Conservation (phyloP, 35 echinoderm and acorn worm species). For the Ophiothrix spiculata region DNA sequence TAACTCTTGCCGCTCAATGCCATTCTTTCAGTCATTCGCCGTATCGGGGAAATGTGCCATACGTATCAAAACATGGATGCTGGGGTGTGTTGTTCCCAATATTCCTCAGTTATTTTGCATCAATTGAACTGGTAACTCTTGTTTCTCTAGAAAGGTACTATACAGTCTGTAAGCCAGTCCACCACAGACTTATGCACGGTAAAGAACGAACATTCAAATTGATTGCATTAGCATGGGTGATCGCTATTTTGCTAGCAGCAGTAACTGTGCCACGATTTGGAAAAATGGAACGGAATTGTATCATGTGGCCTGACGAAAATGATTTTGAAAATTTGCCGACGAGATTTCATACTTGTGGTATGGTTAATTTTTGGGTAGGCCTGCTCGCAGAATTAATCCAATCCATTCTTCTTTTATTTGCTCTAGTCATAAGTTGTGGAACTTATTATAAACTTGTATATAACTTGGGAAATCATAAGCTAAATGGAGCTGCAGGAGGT, state of each 20-base stretch:
- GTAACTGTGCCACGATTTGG: neutral
- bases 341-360: neutral
- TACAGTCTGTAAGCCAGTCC: conserved; percentile 76
- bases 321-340: conserved; percentile 19
- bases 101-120: conserved; percentile 53
- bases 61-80: conserved; percentile 31
- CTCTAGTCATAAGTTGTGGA: conserved; percentile 62
- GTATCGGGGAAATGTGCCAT: conserved; percentile 32
- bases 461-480: conserved; percentile 26
- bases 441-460: conserved; percentile 64
- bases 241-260: conserved; percentile 30
- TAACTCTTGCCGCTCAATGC: conserved; percentile 45
- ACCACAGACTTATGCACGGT: conserved; percentile 59
- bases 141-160: conserved; percentile 81
- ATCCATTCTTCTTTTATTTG: conserved; percentile 30
- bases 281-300: neutral
- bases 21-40: conserved; percentile 33
- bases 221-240: conserved; percentile 52
- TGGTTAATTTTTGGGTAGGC: neutral
- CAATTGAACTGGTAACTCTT: conserved; percentile 53
- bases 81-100: conserved; percentile 43
- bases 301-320: conserved; percentile 40
- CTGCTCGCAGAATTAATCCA: neutral
- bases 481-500: conserved; percentile 17
- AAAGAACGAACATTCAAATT: conserved; percentile 43